These are phyloP conservation scores for Morinoia aosen DNA, from an alignment of 2,888 invertebrate genomes.

Conservation along the genomic window DNA sequence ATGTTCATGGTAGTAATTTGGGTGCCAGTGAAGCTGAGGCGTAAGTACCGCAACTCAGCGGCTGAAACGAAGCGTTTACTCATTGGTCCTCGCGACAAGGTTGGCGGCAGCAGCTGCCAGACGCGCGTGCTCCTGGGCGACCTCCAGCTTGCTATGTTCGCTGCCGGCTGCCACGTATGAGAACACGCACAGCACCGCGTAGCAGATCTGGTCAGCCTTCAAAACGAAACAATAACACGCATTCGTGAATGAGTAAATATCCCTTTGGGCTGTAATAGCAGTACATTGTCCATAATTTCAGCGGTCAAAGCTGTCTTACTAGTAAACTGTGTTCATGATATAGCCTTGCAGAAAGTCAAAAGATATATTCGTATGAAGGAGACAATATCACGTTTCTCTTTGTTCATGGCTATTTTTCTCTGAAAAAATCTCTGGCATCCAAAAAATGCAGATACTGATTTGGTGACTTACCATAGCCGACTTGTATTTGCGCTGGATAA, in stretches of 20 bases:
- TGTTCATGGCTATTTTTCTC: not conserved
- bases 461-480: constrained; percentile 93
- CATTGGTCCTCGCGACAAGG: constrained; percentile 45
- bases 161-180: constrained; percentile 95
- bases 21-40: not conserved
- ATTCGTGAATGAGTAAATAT: not conserved
- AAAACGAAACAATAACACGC: constrained; percentile 31
- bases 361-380: no score
- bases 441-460: no score
- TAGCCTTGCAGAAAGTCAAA: no score
- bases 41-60: not conserved
- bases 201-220: constrained; percentile 99
- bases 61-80: not conserved
- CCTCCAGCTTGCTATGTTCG: constrained; percentile 68
- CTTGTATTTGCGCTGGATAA: constrained; percentile 96
- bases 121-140: constrained; percentile 64
- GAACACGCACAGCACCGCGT: constrained; percentile 98
- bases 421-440: no score
- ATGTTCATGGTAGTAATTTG: not conserved
- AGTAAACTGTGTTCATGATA: no score
- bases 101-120: constrained; percentile 59
- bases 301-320: no score
- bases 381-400: no score
- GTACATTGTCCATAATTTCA: no score
- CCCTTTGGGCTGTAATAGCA: not conserved